Evolutionary conservation across 2,113 vertebrate genomes (phyloP), one percentile per base, ranked within the genome.

Genomic region (Pollimyrus isidori): DNA sequence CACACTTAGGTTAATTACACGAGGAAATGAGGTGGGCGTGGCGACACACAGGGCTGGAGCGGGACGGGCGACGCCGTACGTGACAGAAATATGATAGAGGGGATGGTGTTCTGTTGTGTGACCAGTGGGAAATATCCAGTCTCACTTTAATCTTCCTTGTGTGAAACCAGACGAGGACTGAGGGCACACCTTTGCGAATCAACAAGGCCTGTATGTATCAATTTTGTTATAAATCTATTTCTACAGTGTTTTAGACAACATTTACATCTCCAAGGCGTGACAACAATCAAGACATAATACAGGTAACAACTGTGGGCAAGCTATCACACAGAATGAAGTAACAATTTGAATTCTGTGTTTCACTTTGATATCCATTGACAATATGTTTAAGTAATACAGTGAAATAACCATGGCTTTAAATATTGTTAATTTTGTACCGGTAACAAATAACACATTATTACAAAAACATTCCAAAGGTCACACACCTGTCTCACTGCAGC

Each of bases 401-500:
- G 21, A 83, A 83, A 83, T 46, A 83, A 83, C 80, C 80, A 23
- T 83, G 80, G 45, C 46, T 83, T 42, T 83, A 83, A 83, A 39
- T 46, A 7, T 42, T 42, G 80, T 83, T 83, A 23, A 83, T 83
- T 83, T 83, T 39, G 80, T 17, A 48, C 42, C 42, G n/a, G 80
- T 46, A 83, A 83, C 42, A 46, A 83, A 46, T 83, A 83, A 13
- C n/a, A 83, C 80, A 83, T 83, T 4, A 83, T 42, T 83, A 83
- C 6, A 83, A 52, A 86, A 48, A 30, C n/a, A 86, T 49, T 53
- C 30, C 76, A 52, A 9, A 90, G 46, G 45, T 6, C 26, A 90
- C 89, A 39, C 88, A 92, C 90, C 90, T 39, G 50, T 56, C 23
- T 83, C 7, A 9, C 89, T 93, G 90, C 92, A 92, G 85, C 92